Evolutionary conservation across 2,888 invertebrate species (phyloP), one percentile per base, ranked within the genome.

Genomic region (Epirrhoe tristata): DNA sequence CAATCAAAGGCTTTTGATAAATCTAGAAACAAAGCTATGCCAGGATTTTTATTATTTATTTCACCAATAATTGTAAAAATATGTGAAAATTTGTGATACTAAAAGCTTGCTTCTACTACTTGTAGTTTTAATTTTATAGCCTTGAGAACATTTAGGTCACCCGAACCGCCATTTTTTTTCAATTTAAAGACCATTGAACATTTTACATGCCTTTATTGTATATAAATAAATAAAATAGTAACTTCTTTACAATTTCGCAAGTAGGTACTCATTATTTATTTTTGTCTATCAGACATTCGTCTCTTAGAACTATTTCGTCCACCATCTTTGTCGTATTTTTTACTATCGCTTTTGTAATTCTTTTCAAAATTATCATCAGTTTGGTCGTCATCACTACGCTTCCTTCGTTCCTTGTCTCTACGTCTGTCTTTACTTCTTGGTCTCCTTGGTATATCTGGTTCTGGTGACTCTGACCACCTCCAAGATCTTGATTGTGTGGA

Each of bases 381-480:
- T 1, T 39, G 14, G n/a, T 50, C 55, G 36, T 60, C 56, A 1
- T 51, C 31, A 36, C 48, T 50, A 14, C 36, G 53, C 54, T 58
- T 66, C 10, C 16, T 50, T 58, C 36, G 61, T 31, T 60, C 63
- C 51, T 62, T 57, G 24, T 43, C 56, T 14, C n/a, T 58, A 14
- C 56, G 34, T 58, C 32, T 58, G 31, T 58, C 31, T 55, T 55
- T 55, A 32, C 12, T 54, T 52, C 63, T 75, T 61, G 65, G 68
- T 53, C 74, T 76, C 70, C 72, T 79, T 60, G 73, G 69, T 36
- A 80, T 68, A 48, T 88, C 86, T 48, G 76, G 80, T 79, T 96
- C 96, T 0, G 97, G 97, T 51, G 96, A 96, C 80, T 96, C 96
- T 0, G 97, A 97, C 97, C 97, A 97, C 71, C 96, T 93, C 96